Base-by-base conservation (phyloP, 2,888 invertebrate genomes). In the Deroplatys truncata region DNA sequence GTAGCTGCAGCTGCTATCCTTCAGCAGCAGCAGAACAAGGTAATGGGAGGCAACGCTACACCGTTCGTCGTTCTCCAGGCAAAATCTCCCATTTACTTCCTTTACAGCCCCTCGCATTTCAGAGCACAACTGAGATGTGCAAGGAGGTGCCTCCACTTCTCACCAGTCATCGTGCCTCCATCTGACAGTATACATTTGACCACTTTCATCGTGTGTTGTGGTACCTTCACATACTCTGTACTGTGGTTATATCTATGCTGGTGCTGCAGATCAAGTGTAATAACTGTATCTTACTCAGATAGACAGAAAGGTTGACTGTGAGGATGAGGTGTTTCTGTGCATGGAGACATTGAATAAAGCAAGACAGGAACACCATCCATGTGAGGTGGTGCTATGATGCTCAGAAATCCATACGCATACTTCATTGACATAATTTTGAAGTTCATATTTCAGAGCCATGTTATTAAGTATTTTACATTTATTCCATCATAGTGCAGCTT, bases 61-160 rank as follows among this genome's bases (percentile, higher is more conserved):
- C 94, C 90, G 94, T 95, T 88, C 94, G 94, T 35, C 93, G 94
- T 89, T 94, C 94, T 84, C 95, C 95, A 85, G 94, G 94, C 86
- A 94, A 94, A 92, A 94, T 95, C 90, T 93, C 94, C 84, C 95
- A 95, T 92, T 92, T 95, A 91, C 92, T 95, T 91, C 94, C 94
- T 86, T 92, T 94, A 92, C 93, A 93, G 92, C 93, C 93, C 90
- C 92, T 94, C 90, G 91, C 90, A 91, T 91, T 91, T 93, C 92
- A 84, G 28, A 88, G 56, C 28, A 86, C 86, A 56, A 84, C 56
- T 25, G 84, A 85, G n/a, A 82, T 88, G 88, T 89, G 90, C 88
- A 85, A 49, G 31, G 89, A 89, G 91, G 92, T 93, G 91, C 92
- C 93, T 88, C 92, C 93, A 88, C 93, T 93, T 90, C 92, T 93